Evolutionary conservation across 2,888 invertebrate genomes (phyloP), one percentile per base, ranked within the genome.

Genomic region (Thereva unica): DNA sequence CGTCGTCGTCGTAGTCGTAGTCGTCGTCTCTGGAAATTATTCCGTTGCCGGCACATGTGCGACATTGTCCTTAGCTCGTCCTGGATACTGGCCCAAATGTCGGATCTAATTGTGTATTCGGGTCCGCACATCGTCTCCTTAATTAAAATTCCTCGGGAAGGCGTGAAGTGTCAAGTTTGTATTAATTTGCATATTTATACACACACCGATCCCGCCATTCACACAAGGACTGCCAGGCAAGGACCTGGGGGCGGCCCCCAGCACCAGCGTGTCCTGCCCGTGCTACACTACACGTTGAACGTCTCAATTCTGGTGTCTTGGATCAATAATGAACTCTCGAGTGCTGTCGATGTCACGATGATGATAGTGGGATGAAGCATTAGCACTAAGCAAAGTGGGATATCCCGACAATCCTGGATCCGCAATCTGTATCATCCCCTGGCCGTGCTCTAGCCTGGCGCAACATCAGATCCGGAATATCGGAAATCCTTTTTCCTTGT

Each of bases 151-250:
- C 67, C 64, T 69, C 61, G 67, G 65, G 53, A 69, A 66, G 67
- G 71, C 71, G 76, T 76, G 74, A 75, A 77, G 76, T 76, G 76
- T 76, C 77, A 76, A 76, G 76, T 76, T 76, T 76, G 76, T 76
- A 77, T 75, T 76, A 76, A 76, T 76, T 76, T 76, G 77, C 76
- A 76, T 76, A 76, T 76, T 76, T 76, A 76, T 75, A 70, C 66
- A 71, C 63, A 65, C 70, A 74, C 75, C 23, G 23, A 23, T 23
- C 2, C 61, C 49, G 61, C 50, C 50, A 61, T 23, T 61, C 61
- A 61, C 50, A 61, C 50, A 61, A 61, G 61, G 61, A 61, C 50
- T 45, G 2, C 23, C 23, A 23, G n/a, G 50, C 12, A 50, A 9
- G 38, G 40, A 40, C 50, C 49, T 10, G 45, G 12, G 34, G 35